These are phyloP conservation scores for Macropis europaea DNA, from an alignment of 2,888 invertebrate species.

Conservation along the genomic window DNA sequence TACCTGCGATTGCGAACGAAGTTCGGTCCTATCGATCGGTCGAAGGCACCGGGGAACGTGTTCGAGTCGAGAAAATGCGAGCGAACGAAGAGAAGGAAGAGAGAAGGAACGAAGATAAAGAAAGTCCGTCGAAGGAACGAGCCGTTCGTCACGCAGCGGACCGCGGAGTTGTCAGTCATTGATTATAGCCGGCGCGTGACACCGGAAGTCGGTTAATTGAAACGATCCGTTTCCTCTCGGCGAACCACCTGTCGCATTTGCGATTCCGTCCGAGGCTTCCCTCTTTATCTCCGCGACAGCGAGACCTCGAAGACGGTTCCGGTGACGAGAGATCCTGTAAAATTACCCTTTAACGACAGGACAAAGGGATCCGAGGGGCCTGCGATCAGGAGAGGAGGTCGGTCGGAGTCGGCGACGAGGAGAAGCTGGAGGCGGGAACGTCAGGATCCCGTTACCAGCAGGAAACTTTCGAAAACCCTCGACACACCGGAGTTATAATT, in stretches of 20 bases:
- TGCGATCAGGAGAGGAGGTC: neutral
- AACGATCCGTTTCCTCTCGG: constrained; percentile 33
- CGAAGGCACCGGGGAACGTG: too few species aligned
- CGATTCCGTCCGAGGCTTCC: constrained; percentile 8
- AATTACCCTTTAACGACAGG: neutral
- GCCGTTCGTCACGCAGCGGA: constrained; percentile 29
- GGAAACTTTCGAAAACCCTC: neutral
- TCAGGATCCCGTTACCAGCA: constrained; percentile 16
- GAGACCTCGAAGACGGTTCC: neutral
- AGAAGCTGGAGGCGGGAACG: neutral
- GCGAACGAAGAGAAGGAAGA: neutral
- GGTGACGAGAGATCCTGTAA: neutral
- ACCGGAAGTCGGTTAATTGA: constrained; percentile 38
- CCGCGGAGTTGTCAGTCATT: constrained; percentile 47
- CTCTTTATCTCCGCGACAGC: neutral
- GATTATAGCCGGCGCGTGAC: constrained; percentile 54
- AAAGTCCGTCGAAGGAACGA: neutral
- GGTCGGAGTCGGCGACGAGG: neutral
- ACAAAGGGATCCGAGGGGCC: neutral
- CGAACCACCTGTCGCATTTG: constrained; percentile 44
- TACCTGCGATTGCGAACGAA: too few species aligned
- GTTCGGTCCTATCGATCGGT: too few species aligned
- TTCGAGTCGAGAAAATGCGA: too few species aligned
- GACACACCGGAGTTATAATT: constrained; percentile 15
- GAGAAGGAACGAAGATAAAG: neutral